phyloP scores from a whole-genome alignment of 2,888 invertebrate species.

The Andrena hattorfiana region DNA sequence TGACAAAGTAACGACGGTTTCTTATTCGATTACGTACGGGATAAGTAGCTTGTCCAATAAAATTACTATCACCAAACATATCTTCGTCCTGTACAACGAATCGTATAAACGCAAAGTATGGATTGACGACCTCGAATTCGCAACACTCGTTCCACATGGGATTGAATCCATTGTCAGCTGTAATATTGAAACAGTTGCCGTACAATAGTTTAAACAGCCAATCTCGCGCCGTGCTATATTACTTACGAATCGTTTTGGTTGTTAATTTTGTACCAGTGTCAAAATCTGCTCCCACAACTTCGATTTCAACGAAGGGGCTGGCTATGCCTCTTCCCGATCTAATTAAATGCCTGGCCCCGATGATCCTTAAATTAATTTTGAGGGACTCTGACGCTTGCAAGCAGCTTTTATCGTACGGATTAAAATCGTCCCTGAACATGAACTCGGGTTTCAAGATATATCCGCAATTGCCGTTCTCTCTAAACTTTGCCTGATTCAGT shows the following conservation, averaged over 20 bases:
- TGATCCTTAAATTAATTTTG: slow-evolving; percentile 90
- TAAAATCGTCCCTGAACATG: slow-evolving; percentile 93
- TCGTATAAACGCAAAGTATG: slow-evolving; percentile 93
- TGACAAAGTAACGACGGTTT: slow-evolving; percentile 2
- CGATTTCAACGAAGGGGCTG: slow-evolving; percentile 96
- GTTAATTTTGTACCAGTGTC: slow-evolving; percentile 93
- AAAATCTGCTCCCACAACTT: slow-evolving; percentile 94
- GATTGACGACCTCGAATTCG: slow-evolving; percentile 93
- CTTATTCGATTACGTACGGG: slow-evolving; percentile 87
- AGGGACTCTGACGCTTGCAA: slow-evolving; percentile 85
- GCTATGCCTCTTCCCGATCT: slow-evolving; percentile 94
- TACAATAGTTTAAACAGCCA: background rate
- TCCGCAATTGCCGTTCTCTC: slow-evolving; percentile 96
- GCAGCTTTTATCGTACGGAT: slow-evolving; percentile 90
- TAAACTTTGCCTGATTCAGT: slow-evolving; percentile 96
- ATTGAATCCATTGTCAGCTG: slow-evolving; percentile 97
- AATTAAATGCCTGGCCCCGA: slow-evolving; percentile 95
- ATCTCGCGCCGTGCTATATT: slow-evolving; percentile 7
- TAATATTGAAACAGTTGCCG: slow-evolving; percentile 30
- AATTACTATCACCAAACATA: slow-evolving; percentile 98
- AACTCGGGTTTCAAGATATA: slow-evolving; percentile 96
- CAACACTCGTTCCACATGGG: slow-evolving; percentile 96
- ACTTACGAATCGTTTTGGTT: slow-evolving; percentile 94
- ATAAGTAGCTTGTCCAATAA: slow-evolving; percentile 98
- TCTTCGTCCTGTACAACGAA: slow-evolving; percentile 98